Percentiles rank a stretch among this genome's conserved stretches.
These are phyloP conservation scores for Triplophysa dalaica DNA, from an alignment of 2,113 vertebrate species.

Conservation along the genomic window DNA sequence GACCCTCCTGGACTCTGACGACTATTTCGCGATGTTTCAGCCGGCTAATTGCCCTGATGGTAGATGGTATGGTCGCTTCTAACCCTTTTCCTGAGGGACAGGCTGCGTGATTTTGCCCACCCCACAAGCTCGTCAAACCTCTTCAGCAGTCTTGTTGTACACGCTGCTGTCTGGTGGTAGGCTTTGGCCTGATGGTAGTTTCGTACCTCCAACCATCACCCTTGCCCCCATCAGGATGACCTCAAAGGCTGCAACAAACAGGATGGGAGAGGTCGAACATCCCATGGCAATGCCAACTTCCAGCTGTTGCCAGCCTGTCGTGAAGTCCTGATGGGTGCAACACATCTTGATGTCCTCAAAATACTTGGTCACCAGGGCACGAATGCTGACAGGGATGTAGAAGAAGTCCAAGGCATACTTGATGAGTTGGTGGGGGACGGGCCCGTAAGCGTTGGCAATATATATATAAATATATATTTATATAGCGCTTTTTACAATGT, in stretches of 20 bases:
- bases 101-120: neutral
- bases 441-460: slow-evolving; percentile 25
- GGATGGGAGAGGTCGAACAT: neutral
- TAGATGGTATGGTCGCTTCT: too few species aligned
- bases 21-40: too few species aligned
- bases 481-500: neutral
- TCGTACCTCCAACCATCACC: neutral
- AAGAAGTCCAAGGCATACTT: neutral
- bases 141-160: neutral
- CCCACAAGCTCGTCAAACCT: neutral
- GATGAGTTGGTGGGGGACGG: slow-evolving; percentile 15
- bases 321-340: neutral
- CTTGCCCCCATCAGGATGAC: neutral
- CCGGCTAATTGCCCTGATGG: too few species aligned
- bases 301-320: neutral
- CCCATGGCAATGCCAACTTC: slow-evolving; percentile 14
- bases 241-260: neutral
- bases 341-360: neutral
- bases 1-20: too few species aligned
- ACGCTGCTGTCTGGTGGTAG: neutral
- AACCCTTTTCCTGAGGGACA: neutral
- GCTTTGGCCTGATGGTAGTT: neutral
- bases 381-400: neutral
- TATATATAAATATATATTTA: slow-evolving; percentile 36
- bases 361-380: neutral